phyloP scores from a whole-genome alignment of 1,140 invertebrate species.

The Lasioglossum baleicum region DNA sequence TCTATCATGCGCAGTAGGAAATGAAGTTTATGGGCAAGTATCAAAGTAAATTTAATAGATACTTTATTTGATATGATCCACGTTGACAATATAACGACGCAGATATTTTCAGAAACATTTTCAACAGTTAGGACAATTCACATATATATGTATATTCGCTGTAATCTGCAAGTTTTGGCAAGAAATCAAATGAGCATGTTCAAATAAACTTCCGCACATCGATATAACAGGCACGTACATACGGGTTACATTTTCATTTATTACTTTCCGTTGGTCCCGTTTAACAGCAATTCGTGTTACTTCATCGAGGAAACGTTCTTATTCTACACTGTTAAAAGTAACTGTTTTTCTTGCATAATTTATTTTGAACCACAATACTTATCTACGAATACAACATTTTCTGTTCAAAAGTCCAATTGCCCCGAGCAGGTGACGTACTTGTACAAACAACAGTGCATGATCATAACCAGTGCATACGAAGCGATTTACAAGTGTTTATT shows the following conservation, averaged over 20 bases:
- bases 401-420: not conserved
- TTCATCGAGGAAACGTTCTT: conserved; percentile 41
- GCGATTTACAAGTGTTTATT: not conserved
- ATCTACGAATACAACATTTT: not conserved
- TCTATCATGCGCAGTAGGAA: not conserved
- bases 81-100: conserved; percentile 14
- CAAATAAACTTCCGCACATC: conserved; percentile 5
- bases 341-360: no score
- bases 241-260: conserved; percentile 24
- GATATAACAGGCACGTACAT: conserved; percentile 42
- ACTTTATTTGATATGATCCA: conserved; percentile 21
- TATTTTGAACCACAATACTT: no score
- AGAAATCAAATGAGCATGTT: not conserved
- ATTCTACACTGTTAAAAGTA: not conserved
- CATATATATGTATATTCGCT: not conserved
- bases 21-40: not conserved
- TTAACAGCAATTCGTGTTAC: conserved; percentile 39
- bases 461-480: conserved; percentile 22
- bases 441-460: not conserved
- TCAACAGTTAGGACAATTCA: not conserved
- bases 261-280: conserved; percentile 62
- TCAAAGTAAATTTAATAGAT: not conserved
- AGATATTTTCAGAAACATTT: not conserved
- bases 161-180: not conserved
- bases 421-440: not conserved